Evolutionary conservation across 2,797 vertebrate genomes (phyloP).

Genomic region (Sus cebifrons): DNA sequence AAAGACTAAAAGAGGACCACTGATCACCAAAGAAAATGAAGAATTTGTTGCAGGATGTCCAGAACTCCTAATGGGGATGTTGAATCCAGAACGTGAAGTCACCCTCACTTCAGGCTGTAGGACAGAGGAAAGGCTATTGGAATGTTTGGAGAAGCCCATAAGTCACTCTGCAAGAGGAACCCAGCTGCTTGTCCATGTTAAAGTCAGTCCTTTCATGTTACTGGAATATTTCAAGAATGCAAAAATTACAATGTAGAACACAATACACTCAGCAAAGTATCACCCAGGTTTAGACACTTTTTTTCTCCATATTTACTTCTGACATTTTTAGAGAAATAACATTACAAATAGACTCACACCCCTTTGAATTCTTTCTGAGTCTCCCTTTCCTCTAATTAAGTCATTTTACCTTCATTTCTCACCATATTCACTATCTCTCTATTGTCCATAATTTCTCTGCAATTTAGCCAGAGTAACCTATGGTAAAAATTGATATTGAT

Average conservation of each 20-base stretch:
- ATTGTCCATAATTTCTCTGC: neutral
- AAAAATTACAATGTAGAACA: neutral
- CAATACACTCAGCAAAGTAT: neutral
- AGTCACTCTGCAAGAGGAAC: neutral
- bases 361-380: neutral
- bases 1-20: neutral
- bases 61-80: neutral
- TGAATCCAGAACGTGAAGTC: neutral
- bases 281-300: neutral
- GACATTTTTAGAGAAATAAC: neutral
- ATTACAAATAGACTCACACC: neutral
- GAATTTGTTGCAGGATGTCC: neutral
- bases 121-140: neutral
- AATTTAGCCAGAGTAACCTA: neutral
- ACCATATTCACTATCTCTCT: neutral
- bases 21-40: neutral
- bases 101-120: neutral
- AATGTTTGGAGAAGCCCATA: neutral
- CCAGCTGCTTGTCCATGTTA: neutral
- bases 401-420: neutral
- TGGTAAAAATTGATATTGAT: neutral
- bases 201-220: neutral
- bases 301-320: neutral
- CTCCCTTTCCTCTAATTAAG: neutral
- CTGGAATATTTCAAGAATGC: neutral